phyloP scores from a whole-genome alignment of 2,113 vertebrate genomes.

The Colaptes auratus region DNA sequence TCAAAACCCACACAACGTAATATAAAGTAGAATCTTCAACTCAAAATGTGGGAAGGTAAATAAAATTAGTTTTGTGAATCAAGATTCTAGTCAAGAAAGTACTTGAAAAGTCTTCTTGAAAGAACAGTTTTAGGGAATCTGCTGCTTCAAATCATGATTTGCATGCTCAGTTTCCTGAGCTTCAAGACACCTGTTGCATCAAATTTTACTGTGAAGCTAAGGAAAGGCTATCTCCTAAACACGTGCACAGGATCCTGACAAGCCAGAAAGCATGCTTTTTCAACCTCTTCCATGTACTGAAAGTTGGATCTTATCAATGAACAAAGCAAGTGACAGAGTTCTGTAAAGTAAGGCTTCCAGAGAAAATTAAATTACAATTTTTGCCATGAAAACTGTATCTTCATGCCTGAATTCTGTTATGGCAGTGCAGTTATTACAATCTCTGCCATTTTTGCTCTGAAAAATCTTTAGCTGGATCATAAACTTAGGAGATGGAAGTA shows the following conservation, averaged over 20 bases:
- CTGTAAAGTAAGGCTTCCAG: neutral
- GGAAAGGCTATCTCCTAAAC: neutral
- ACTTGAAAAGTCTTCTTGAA: neutral
- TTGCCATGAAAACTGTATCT: neutral
- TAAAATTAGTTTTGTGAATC: neutral
- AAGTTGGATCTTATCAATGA: neutral
- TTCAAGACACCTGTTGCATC: neutral
- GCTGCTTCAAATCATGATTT: neutral
- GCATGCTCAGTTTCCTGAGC: neutral
- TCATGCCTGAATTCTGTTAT: neutral
- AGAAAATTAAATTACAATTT: neutral
- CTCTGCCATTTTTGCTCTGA: neutral
- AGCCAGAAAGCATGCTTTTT: neutral
- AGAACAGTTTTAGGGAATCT: neutral
- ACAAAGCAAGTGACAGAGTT: neutral
- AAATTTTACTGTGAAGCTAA: no score
- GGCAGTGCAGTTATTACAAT: neutral
- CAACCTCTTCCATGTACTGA: neutral
- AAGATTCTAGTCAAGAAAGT: neutral
- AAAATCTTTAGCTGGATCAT: neutral
- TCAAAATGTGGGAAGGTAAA: neutral
- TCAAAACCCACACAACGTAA: fast-evolving
- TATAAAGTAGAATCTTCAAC: fast-evolving
- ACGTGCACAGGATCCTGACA: neutral
- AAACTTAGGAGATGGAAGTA: neutral